Evolutionary conservation across 2,113 vertebrate species (phyloP), one percentile per base, ranked within the genome.

Genomic region (Choloepus hoffmanni): DNA sequence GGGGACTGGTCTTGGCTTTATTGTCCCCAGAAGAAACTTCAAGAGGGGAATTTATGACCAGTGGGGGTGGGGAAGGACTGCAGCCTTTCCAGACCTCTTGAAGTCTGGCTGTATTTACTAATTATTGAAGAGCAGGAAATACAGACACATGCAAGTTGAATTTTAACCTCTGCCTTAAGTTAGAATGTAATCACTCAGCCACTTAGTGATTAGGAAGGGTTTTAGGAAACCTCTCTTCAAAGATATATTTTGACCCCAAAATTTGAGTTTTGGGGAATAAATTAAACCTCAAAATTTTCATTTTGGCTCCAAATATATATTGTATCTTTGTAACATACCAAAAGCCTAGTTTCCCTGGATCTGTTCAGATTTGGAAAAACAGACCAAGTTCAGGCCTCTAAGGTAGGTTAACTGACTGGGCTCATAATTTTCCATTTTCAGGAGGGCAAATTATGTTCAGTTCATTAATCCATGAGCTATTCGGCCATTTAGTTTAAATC

Each of bases 21-120:
- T 98, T 98, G 98, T 98, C 98, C 97, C 98, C 97, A 97, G 98
- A 98, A 98, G 97, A 98, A 98, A 98, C 76, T 96, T 45, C 96
- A 92, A 95, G 91, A 97, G 89, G 97, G 95, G 96, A 98, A 96
- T 98, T 98, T 98, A 98, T 98, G 96, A 78, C 98, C 96, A 97
- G 81, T 90, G 97, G 95, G 98, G 95, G 94, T 96, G 67, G 96
- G 88, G 63, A 93, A 96, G 50, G 28, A 95, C 83, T 33, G 7
- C 77, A 95, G 58, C 36, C 30, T 96, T 88, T 92, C 77, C 85
- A 95, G 94, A 87, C 85, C 86, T 94, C 89, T 95, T 95, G 81
- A 95, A 94, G 89, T 95, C 92, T 92, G 86, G 50, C 85, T 95
- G 74, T 92, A 84, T 95, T 97, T 97, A 94, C 82, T 95, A 85